phyloP scores from a whole-genome alignment of 2,888 invertebrate genomes.

The Mimas tiliae region DNA sequence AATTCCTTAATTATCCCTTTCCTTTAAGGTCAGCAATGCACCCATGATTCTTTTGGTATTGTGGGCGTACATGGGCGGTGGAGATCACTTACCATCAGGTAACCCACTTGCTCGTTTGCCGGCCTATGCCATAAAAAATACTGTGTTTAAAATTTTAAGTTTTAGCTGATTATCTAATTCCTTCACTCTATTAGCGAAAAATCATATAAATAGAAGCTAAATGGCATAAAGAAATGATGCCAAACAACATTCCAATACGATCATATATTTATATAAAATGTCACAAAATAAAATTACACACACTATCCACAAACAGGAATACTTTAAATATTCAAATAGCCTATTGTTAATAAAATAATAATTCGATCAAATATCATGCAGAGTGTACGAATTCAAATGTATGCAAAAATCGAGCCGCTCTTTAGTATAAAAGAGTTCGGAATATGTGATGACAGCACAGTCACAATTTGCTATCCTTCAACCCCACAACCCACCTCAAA shows the following conservation, averaged over 20 bases:
- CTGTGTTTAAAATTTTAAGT: too few relatives aligned
- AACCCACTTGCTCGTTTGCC: too few relatives aligned
- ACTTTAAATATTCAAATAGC: neutral
- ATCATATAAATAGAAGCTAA: neutral
- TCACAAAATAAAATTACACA: neutral
- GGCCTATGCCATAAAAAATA: too few relatives aligned
- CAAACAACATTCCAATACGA: neutral
- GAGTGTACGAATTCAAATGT: conserved; percentile 8
- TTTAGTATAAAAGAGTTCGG: conserved; percentile 28
- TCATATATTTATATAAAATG: conserved; percentile 11
- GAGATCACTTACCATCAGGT: too few relatives aligned
- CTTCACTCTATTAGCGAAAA: too few relatives aligned
- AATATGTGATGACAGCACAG: conserved; percentile 17
- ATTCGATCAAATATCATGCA: conserved; percentile 13
- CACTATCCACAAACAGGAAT: neutral
- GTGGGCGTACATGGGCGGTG: too few relatives aligned
- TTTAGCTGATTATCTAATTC: too few relatives aligned
- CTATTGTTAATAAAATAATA: conserved; percentile 22
- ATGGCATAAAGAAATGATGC: neutral
- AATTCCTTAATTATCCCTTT: too few relatives aligned
- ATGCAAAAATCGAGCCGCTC: conserved; percentile 8
- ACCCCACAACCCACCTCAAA: conserved; percentile 25
- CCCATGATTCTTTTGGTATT: too few relatives aligned
- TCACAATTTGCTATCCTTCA: conserved; percentile 20
- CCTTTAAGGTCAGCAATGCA: too few relatives aligned